Base-by-base conservation (phyloP, 2,797 vertebrate species). In the Anguilla pacifica region DNA sequence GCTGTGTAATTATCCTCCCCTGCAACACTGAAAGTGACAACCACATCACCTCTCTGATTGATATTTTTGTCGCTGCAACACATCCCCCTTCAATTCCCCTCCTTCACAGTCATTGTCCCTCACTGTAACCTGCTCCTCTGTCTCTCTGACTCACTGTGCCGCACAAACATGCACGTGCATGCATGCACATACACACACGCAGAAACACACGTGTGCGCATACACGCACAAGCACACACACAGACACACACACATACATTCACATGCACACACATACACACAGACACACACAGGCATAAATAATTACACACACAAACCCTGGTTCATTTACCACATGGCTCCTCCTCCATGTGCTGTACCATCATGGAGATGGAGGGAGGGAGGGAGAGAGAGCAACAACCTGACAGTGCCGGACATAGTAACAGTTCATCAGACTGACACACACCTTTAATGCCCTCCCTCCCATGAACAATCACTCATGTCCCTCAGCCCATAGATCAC, bases 1-100 rank as follows among this genome's bases (percentile, higher is more conserved):
- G 6, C 39, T 87, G 83, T 82, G 28, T 46, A 82, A 57, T 84
- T 77, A 87, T 70, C 85, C 70, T 67, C 81, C 25, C 67, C 74
- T 55, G 83, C 77, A 49, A 19, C 13, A 53, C 22, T 49, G 25
- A 49, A 46, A 82, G 79, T 17, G 77, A 81, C 74, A 79, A 6
- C 35, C 13, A 46, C 77, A 81, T 81, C 39, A 81, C 22, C 39
- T 25, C 77, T 81, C 39, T 51, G 79, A 82, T 82, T 82, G 79
- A 82, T 82, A 82, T 82, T 46, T 82, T 46, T 82, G 79, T 46
- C 79, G 25, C 79, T n/a, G 46, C 79, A 82, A n/a, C 43, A 51
- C 46, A 82, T 51, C 79, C 77, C 43, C 39, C 87, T 89, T 22
- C 11, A 10, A 82, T n/a, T 85, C 61, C 72, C 35, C 7, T 85